Evolutionary conservation across 2,888 invertebrate genomes (phyloP), one percentile per base, ranked within the genome.

Genomic region (Syritta pipiens): DNA sequence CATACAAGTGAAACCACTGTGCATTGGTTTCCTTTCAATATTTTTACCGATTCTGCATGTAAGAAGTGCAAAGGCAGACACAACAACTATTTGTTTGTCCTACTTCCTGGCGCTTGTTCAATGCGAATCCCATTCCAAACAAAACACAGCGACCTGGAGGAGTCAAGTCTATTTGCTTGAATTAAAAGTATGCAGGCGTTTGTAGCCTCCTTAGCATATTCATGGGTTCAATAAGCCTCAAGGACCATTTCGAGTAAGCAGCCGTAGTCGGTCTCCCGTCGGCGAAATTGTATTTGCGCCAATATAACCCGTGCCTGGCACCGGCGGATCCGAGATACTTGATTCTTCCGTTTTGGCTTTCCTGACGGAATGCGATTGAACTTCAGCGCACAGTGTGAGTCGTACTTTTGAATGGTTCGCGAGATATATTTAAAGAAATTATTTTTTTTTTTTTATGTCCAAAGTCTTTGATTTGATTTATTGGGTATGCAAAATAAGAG

Each of bases 81-180:
- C 77, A 79, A 79, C 77, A 79, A 67, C 55, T 67, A 55, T 79
- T 79, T 67, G 55, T 72, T 65, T 79, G 77, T 72, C 77, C 77
- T 72, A 79, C 77, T 79, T 79, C 28, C 32, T 12, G 22, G 44
- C 44, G 57, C 35, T 49, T 44, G 37, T 49, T 35, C n/a, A n/a
- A n/a, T n/a, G n/a, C n/a, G n/a, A n/a, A n/a, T n/a, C n/a, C n/a
- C n/a, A n/a, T 63, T 24, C 35, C 49, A 63, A 63, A 63, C 76
- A 59, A 62, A 51, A 46, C 46, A 37, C 42, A 42, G 60, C 42
- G 26, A 63, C 46, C 30, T 14, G 12, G 28, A 44, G 24, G 14
- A 51, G 10, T 26, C 46, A 37, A 28, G 40, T 32, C 4, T 32
- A 57, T 55, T 63, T 40, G 44, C 37, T 65, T 63, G 51, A 46